Evolutionary conservation across 2,888 invertebrate genomes (phyloP), one percentile per base, ranked within the genome.

Genomic region (Timema cristinae): DNA sequence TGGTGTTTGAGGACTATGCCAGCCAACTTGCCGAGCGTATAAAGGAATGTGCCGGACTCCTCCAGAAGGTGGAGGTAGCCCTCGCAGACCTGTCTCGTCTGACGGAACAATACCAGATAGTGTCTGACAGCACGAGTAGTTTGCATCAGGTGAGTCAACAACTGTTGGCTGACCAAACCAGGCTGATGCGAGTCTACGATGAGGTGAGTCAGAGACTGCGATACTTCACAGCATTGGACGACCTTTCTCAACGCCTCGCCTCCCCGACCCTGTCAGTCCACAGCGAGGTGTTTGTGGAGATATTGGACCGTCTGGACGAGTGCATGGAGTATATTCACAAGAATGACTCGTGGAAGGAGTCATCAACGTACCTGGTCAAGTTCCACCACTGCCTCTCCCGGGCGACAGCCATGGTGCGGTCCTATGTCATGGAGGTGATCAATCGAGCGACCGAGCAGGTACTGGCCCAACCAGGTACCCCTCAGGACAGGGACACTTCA

Each of bases 71-170:
- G 72, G 86, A 89, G 54, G 85, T 86, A 49, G 89, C 92, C 15
- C 84, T 95, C 79, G 85, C 87, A 47, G 90, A 92, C 75, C 85
- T 97, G 66, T 85, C 88, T 61, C 86, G 88, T 59, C 82, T 98
- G 0, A 88, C 90, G 61, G 86, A 88, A 70, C 91, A 95, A 78
- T 97, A 95, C 80, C 88, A 91, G 70, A 88, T 92, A 79, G 97
- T 97, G 0, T 93, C 96, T 0, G 90, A 91, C 73, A 97, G 97
- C 84, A 98, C 97, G 0, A 95, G 93, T 80, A 93, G 95, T 0
- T 83, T 98, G 6, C 96, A 98, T 80, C 90, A 89, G 73, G 93
- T 94, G 76, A 97, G 97, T 81, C 96, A 97, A 79, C 93, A 97
- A 79, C 84, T 98, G 8, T 87, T 97, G 74, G 91, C 92, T 2